These are phyloP conservation scores for Periplaneta americana DNA, from an alignment of 1,140 invertebrate genomes.

Conservation along the genomic window DNA sequence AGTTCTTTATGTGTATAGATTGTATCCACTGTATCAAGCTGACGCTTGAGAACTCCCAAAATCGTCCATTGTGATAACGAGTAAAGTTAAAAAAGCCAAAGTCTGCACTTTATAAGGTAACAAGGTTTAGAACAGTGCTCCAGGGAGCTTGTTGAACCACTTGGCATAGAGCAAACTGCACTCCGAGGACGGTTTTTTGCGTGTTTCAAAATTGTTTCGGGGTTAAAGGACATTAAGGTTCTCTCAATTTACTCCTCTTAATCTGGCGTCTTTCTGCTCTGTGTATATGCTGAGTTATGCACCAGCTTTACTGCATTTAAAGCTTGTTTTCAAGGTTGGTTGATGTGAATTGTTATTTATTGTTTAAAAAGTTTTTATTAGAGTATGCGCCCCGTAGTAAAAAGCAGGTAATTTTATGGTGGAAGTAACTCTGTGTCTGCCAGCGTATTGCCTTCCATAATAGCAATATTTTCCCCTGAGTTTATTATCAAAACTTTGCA, in stretches of 20 bases:
- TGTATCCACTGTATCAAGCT: no score
- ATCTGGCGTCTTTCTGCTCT: background rate
- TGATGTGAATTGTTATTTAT: background rate
- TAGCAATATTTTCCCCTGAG: background rate
- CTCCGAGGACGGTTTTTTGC: background rate
- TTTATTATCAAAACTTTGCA: background rate
- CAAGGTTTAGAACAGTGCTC: background rate
- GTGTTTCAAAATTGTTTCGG: background rate
- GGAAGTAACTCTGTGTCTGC: background rate
- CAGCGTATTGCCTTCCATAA: background rate
- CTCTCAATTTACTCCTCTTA: background rate
- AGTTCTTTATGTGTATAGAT: no score
- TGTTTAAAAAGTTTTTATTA: background rate
- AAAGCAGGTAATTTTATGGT: background rate
- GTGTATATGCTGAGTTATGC: background rate
- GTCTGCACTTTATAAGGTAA: background rate
- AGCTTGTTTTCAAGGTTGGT: background rate
- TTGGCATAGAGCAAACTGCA: background rate
- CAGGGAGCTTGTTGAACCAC: background rate
- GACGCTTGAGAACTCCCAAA: background rate
- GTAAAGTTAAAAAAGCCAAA: background rate
- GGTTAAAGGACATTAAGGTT: background rate
- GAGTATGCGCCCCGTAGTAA: background rate
- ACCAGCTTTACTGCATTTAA: background rate
- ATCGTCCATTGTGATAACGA: background rate